These are phyloP conservation scores for Pomatorhinus ruficollis DNA, from an alignment of 2,113 vertebrate species.

Conservation along the genomic window DNA sequence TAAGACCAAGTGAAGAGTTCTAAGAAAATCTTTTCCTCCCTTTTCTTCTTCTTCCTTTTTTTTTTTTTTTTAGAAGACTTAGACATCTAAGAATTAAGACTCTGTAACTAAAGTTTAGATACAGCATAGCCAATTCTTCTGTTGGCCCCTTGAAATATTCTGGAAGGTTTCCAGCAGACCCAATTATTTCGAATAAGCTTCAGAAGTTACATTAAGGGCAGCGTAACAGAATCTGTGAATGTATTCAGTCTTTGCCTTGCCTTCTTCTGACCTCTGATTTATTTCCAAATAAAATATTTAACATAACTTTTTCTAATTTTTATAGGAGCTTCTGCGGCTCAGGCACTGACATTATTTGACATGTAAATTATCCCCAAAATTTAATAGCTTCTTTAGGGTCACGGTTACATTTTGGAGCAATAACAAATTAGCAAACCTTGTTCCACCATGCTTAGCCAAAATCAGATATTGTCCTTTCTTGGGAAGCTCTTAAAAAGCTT, in stretches of 20 bases:
- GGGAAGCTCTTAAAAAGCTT: not conserved
- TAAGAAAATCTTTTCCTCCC: slow-evolving; percentile 33
- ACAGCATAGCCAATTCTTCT: slow-evolving; percentile 44
- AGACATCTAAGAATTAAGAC: slow-evolving; percentile 61
- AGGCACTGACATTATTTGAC: not conserved
- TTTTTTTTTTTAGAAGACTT: not conserved
- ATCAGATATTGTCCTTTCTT: not conserved
- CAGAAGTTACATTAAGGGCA: slow-evolving; percentile 57
- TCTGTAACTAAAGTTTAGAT: slow-evolving; percentile 57
- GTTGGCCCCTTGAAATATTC: slow-evolving; percentile 56
- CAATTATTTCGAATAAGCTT: slow-evolving; percentile 73
- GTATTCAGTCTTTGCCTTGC: slow-evolving; percentile 24
- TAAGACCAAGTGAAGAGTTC: slow-evolving; percentile 62
- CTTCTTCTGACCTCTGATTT: slow-evolving; percentile 41
- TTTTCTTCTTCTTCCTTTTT: not conserved
- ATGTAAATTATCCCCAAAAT: not conserved
- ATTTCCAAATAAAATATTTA: slow-evolving; percentile 60
- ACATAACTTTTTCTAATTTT: not conserved
- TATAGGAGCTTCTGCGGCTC: not conserved
- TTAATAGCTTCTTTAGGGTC: not conserved
- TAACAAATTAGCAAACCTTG: not conserved
- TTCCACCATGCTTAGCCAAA: not conserved
- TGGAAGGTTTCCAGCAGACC: slow-evolving; percentile 64
- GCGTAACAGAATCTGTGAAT: slow-evolving; percentile 24
- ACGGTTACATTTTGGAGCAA: not conserved